Percentiles rank a stretch among this genome's conserved stretches.
Evolutionary conservation across 2,888 invertebrate species (phyloP).

Genomic region (Chironomus riparius): DNA sequence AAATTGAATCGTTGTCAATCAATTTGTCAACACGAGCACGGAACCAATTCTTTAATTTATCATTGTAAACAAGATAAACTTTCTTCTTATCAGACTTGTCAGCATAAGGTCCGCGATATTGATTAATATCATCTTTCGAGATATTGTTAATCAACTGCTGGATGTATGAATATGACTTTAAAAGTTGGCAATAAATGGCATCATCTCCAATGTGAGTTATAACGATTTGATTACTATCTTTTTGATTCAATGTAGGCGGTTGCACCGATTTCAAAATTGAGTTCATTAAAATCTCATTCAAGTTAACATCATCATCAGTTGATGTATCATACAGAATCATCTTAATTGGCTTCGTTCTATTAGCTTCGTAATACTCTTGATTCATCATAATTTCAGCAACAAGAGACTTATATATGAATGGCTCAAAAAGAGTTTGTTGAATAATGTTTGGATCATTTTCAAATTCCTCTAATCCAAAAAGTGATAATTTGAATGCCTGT

Average conservation of each 20-base stretch:
- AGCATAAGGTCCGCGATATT: conserved; percentile 8
- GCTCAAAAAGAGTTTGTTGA: conserved; percentile 35
- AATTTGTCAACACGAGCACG: conserved; percentile 19
- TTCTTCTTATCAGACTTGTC: conserved; percentile 20
- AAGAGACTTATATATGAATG: conserved; percentile 46
- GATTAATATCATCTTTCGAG: neutral
- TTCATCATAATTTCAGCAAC: conserved; percentile 48
- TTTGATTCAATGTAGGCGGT: conserved; percentile 38
- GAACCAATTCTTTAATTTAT: conserved; percentile 25
- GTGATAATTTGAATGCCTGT: conserved; percentile 61
- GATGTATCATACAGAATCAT: conserved; percentile 57
- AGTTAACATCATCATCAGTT: conserved; percentile 52
- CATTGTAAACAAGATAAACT: conserved; percentile 24
- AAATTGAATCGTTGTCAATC: conserved; percentile 37
- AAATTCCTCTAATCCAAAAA: conserved; percentile 62
- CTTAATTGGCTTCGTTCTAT: conserved; percentile 37
- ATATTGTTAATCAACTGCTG: conserved; percentile 13
- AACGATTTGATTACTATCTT: conserved; percentile 33
- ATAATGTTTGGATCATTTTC: conserved; percentile 40
- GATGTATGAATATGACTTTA: conserved; percentile 30
- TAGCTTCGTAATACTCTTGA: conserved; percentile 33
- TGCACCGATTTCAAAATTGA: conserved; percentile 44
- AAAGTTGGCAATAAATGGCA: conserved; percentile 38
- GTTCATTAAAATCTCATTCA: conserved; percentile 52
- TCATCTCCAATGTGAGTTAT: conserved; percentile 39